Evolutionary conservation across 2,113 vertebrate genomes (phyloP).

Genomic region (Lota lota): DNA sequence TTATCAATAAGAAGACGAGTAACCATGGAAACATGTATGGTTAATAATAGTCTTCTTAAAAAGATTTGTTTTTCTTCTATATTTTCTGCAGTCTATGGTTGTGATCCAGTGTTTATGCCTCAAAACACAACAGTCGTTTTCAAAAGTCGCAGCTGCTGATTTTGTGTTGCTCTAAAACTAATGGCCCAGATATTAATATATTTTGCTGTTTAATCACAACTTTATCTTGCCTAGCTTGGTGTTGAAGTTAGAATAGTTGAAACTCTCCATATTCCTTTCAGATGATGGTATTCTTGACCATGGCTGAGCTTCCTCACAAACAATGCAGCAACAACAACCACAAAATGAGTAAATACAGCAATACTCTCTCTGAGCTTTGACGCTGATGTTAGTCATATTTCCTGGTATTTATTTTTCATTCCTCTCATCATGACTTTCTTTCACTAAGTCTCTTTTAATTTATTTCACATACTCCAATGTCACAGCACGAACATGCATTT

Average conservation of each 20-base stretch:
- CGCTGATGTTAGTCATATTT: neutral
- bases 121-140: too few relatives aligned
- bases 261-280: conserved; percentile 33
- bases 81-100: too few relatives aligned
- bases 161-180: too few relatives aligned
- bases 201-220: too few relatives aligned
- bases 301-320: neutral
- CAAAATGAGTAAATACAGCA: neutral
- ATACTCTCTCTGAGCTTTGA: neutral
- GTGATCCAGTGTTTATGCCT: too few relatives aligned
- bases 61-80: neutral
- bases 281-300: neutral
- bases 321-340: neutral
- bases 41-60: conserved; percentile 1
- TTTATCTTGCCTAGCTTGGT: too few relatives aligned
- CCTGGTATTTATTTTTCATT: neutral
- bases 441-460: too few relatives aligned
- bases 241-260: conserved; percentile 36
- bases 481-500: too few relatives aligned
- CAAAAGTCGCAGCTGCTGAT: too few relatives aligned
- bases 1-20: conserved; percentile 14
- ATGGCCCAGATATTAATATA: too few relatives aligned
- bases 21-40: conserved; percentile 19
- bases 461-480: too few relatives aligned
- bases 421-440: neutral